These are phyloP conservation scores for Hypselothyrea guttata DNA, from an alignment of 2,888 invertebrate species.

Conservation along the genomic window DNA sequence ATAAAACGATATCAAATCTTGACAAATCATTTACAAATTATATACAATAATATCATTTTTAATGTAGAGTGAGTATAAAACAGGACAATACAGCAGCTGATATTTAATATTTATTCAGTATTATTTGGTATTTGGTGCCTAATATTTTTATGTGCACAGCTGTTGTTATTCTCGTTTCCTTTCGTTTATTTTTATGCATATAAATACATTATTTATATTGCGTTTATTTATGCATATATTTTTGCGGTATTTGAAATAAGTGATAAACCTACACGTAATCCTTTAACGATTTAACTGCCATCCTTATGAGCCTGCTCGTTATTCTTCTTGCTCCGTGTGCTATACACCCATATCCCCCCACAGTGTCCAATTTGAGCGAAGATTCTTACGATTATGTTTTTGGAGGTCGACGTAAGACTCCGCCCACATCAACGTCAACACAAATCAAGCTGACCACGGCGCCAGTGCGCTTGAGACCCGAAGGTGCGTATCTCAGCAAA, in stretches of 20 bases:
- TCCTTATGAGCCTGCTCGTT: constrained; percentile 55
- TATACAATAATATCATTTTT: constrained; percentile 46
- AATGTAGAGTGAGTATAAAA: constrained; percentile 79
- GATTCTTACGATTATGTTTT: constrained; percentile 83
- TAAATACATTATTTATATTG: constrained; percentile 10
- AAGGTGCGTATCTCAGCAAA: constrained; percentile 69
- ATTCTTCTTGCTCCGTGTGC: constrained; percentile 37
- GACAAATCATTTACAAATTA: constrained; percentile 67
- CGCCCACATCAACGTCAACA: constrained; percentile 82
- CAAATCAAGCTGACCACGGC: constrained; percentile 83
- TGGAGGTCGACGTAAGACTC: constrained; percentile 83
- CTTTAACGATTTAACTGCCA: constrained; percentile 17
- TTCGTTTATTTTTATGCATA: neutral
- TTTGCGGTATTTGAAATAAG: constrained; percentile 10
- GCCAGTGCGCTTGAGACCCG: constrained; percentile 82
- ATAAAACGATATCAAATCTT: constrained; percentile 34
- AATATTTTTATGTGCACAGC: constrained; percentile 38
- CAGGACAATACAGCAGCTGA: constrained; percentile 18
- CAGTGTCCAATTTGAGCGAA: constrained; percentile 83
- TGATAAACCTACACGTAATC: constrained; percentile 23
- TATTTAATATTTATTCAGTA: constrained; percentile 6
- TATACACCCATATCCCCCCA: constrained; percentile 19
- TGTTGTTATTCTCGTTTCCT: constrained; percentile 12
- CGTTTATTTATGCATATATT: constrained; percentile 4
- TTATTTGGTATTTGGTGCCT: constrained; percentile 14